Percentiles rank a stretch among this genome's conserved stretches.
Evolutionary conservation across 1,140 invertebrate species (phyloP).

Genomic region (Habropoda laboriosa): DNA sequence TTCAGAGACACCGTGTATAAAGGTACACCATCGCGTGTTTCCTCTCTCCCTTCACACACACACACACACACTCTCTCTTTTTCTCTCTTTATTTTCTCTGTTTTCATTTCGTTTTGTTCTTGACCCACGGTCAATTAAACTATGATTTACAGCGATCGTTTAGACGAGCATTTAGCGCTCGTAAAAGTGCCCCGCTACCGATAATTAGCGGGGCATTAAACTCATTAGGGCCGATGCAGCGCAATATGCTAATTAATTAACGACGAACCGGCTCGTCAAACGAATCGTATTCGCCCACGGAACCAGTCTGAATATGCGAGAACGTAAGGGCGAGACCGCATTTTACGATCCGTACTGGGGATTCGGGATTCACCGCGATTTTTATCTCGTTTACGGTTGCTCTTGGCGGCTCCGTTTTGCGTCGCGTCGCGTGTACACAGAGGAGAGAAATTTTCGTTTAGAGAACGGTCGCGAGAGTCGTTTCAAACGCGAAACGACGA

Average conservation of each 20-base stretch:
- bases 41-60: too few relatives aligned
- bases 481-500: not conserved
- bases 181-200: constrained; percentile 64
- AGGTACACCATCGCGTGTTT: constrained; percentile 26
- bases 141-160: constrained; percentile 68
- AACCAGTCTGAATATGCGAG: not conserved
- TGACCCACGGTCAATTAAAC: constrained; percentile 52
- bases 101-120: constrained; percentile 2
- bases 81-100: not conserved
- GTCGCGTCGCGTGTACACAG: not conserved
- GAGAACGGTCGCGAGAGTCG: not conserved
- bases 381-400: constrained; percentile 1
- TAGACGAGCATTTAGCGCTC: constrained; percentile 54
- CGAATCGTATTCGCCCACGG: not conserved
- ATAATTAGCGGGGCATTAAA: constrained; percentile 65
- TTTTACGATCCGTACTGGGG: not conserved
- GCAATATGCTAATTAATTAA: constrained; percentile 67
- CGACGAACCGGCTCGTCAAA: constrained; percentile 40
- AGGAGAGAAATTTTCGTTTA: not conserved
- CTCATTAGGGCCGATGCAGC: constrained; percentile 53
- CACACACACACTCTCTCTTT: too few relatives aligned
- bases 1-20: constrained; percentile 14
- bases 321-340: not conserved
- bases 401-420: not conserved
- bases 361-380: not conserved